These are phyloP conservation scores for Gyrodactylus salaris DNA, from an alignment of 1,140 invertebrate species.

Conservation along the genomic window DNA sequence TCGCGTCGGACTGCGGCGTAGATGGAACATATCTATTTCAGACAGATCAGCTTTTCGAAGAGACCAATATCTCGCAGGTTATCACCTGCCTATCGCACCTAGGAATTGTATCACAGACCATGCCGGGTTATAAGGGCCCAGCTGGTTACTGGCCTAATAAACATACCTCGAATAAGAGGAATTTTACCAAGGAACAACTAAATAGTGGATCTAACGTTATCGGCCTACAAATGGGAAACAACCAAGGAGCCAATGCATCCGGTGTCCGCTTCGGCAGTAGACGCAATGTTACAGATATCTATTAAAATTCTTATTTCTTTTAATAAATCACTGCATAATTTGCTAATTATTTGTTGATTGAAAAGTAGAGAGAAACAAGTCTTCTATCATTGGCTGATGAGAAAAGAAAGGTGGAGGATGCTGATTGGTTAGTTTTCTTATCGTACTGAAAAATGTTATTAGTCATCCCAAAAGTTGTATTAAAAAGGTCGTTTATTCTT, in stretches of 20 bases:
- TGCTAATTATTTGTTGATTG: too few relatives aligned
- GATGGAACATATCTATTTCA: not conserved
- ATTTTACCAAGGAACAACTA: slow-evolving; percentile 44
- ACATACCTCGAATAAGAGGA: slow-evolving; percentile 30
- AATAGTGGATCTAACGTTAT: slow-evolving; percentile 55
- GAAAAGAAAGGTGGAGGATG: not conserved
- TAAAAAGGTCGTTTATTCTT: not conserved
- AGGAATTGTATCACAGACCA: slow-evolving; percentile 8
- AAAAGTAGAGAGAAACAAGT: too few relatives aligned
- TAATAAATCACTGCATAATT: too few relatives aligned
- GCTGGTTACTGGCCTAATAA: slow-evolving; percentile 10
- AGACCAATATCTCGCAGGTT: not conserved
- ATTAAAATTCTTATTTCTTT: too few relatives aligned
- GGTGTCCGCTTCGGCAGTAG: slow-evolving; percentile 37
- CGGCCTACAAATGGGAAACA: slow-evolving; percentile 41
- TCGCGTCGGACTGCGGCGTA: not conserved
- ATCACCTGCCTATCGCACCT: not conserved
- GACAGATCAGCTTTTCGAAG: slow-evolving; percentile 2
- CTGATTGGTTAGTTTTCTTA: not conserved
- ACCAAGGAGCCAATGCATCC: slow-evolving; percentile 42
- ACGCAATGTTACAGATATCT: slow-evolving; percentile 1
- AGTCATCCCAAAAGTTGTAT: not conserved
- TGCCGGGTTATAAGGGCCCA: slow-evolving; percentile 7
- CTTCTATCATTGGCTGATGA: too few relatives aligned
- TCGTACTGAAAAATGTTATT: too few relatives aligned